Percentiles rank a stretch among this genome's conserved stretches.
These are phyloP conservation scores for Mastigias papua DNA, from an alignment of 30 jellyfish, hydroid and myxozoan species.

Conservation along the genomic window DNA sequence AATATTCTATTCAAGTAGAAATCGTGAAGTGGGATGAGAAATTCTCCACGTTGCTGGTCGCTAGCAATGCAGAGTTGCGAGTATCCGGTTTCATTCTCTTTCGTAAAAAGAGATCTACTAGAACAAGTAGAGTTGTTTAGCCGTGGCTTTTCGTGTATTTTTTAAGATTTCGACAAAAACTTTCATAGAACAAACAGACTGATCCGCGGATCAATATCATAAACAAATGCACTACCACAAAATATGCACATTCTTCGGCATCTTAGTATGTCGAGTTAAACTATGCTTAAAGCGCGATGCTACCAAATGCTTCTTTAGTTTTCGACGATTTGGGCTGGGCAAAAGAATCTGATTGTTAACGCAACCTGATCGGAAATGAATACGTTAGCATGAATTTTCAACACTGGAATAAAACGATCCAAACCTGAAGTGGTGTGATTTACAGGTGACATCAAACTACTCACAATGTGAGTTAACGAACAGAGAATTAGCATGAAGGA, in stretches of 20 bases:
- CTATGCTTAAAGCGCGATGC: background rate
- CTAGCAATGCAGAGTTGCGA: background rate
- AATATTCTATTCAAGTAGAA: background rate
- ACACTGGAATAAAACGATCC: no score
- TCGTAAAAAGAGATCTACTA: background rate
- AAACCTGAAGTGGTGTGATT: no score
- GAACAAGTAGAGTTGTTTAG: background rate
- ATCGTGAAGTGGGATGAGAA: background rate
- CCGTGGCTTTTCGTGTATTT: constrained; percentile 1
- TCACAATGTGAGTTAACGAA: no score
- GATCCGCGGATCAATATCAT: constrained; percentile 34
- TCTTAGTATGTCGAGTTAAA: background rate
- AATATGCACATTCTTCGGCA: constrained; percentile 15
- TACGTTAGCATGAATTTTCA: background rate
- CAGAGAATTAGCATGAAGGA: no score
- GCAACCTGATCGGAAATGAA: background rate
- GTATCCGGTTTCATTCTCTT: constrained; percentile 7
- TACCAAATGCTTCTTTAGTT: background rate
- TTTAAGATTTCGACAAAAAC: constrained; percentile 4
- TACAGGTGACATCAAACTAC: no score
- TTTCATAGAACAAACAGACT: constrained; percentile 19
- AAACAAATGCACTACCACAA: constrained; percentile 12
- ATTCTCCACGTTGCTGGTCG: background rate
- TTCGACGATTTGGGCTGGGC: background rate
- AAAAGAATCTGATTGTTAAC: background rate